Conservation (phyloP, 2,797 vertebrate species). For the Acridotheres tristis region DNA sequence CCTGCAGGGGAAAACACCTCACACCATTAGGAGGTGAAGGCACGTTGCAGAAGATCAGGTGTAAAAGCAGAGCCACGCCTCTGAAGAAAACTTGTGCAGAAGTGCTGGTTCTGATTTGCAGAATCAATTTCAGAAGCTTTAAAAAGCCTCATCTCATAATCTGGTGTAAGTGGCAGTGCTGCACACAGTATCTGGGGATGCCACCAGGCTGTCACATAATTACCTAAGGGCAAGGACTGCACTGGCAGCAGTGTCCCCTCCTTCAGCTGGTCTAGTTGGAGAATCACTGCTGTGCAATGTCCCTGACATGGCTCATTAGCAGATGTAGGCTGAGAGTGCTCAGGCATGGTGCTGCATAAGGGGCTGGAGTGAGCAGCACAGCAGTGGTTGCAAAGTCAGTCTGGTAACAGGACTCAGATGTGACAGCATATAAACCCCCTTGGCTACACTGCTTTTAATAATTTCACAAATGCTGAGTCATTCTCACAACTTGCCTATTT, state of each 20-base stretch:
- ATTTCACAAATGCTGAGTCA: neutral
- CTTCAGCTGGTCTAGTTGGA: neutral
- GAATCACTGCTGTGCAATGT: neutral
- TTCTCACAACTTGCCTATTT: neutral
- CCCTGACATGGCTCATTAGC: neutral
- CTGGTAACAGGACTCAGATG: neutral
- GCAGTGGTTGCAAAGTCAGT: neutral
- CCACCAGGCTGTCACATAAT: neutral
- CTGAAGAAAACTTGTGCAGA: neutral
- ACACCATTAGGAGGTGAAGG: neutral
- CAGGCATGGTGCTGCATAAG: neutral
- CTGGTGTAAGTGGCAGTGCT: neutral
- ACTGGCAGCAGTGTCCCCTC: neutral
- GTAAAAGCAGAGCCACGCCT: neutral
- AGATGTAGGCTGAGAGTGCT: neutral
- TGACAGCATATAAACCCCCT: neutral
- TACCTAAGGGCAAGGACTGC: neutral
- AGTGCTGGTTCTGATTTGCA: neutral
- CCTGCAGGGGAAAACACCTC: neutral
- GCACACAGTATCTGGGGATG: rapidly evolving
- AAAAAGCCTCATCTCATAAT: neutral
- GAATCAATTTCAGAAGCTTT: neutral
- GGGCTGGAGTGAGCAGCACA: neutral
- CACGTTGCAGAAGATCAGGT: neutral
- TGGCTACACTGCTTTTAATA: neutral